These are phyloP conservation scores for Ptychadena robeensis DNA, from an alignment of 2,797 vertebrate genomes.

Conservation along the genomic window DNA sequence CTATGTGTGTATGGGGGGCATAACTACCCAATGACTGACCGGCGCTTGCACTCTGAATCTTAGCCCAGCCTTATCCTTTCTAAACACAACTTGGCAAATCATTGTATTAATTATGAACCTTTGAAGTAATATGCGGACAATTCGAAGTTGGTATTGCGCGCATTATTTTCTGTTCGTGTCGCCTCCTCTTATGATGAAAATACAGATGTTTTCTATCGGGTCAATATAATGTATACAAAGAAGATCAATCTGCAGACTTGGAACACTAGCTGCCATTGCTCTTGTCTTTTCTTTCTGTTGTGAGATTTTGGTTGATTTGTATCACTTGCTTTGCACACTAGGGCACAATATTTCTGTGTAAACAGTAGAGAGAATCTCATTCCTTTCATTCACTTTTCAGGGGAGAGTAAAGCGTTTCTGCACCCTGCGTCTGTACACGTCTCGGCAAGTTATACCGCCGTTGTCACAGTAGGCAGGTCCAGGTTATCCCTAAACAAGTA, in stretches of 20 bases:
- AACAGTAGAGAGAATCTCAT: constrained; percentile 75
- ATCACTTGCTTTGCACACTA: constrained; percentile 74
- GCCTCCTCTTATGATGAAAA: constrained; percentile 69
- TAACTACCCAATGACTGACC: no score
- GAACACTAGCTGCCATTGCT: constrained; percentile 5
- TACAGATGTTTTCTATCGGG: constrained; percentile 71
- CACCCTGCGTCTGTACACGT: neutral
- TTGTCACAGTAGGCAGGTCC: neutral
- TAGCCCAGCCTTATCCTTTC: neutral
- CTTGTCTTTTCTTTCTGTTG: constrained; percentile 72
- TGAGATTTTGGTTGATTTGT: constrained; percentile 72
- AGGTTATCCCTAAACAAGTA: neutral
- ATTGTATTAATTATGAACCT: neutral
- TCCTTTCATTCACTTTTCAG: constrained; percentile 75
- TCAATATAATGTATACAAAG: constrained; percentile 68
- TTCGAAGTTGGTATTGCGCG: constrained; percentile 65
- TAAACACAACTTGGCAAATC: neutral
- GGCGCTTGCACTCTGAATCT: no score
- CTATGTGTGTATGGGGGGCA: no score
- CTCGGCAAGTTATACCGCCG: neutral
- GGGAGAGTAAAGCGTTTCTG: neutral
- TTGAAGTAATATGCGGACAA: neutral
- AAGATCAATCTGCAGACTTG: constrained; percentile 68
- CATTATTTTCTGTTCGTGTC: constrained; percentile 67
- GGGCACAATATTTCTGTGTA: constrained; percentile 79